A percentile compares a stretch with the other conserved stretches of the same genome.
phyloP scores from a whole-genome alignment of 2,888 invertebrate genomes.

The Achlya flavicornis region DNA sequence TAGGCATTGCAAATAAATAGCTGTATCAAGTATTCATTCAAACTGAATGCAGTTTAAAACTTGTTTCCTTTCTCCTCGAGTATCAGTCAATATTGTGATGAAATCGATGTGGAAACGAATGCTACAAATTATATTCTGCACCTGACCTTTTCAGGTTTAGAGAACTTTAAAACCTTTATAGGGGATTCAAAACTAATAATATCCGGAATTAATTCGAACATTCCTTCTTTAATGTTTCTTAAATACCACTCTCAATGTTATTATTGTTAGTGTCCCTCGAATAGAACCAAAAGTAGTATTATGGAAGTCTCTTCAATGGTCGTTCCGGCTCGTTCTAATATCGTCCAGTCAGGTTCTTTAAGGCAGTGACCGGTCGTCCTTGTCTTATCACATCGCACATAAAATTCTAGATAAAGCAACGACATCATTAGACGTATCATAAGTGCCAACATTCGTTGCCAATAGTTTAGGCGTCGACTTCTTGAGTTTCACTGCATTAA shows the following conservation, averaged over 20 bases:
- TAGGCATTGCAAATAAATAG: neutral
- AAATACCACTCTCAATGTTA: no score
- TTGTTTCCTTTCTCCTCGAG: constrained; percentile 7
- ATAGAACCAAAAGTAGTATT: neutral
- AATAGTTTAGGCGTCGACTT: no score
- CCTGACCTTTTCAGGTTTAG: constrained; percentile 1
- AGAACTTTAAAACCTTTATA: neutral
- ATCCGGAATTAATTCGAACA: neutral
- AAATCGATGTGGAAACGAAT: neutral
- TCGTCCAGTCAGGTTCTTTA: neutral
- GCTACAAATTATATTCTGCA: neutral
- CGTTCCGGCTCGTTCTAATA: neutral
- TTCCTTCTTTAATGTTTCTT: neutral
- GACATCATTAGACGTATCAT: no score
- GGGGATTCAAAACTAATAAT: neutral
- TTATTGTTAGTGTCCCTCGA: no score
- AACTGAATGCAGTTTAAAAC: neutral
- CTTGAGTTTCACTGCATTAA: no score
- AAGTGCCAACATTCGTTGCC: no score
- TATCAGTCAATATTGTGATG: constrained; percentile 1
- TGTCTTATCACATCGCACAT: constrained; percentile 14
- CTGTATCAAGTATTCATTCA: neutral
- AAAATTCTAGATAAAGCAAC: no score
- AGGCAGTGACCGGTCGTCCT: constrained; percentile 28
- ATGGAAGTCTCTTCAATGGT: neutral